phyloP scores from a whole-genome alignment of 2,113 vertebrate genomes.

The Salvelinus namaycush region DNA sequence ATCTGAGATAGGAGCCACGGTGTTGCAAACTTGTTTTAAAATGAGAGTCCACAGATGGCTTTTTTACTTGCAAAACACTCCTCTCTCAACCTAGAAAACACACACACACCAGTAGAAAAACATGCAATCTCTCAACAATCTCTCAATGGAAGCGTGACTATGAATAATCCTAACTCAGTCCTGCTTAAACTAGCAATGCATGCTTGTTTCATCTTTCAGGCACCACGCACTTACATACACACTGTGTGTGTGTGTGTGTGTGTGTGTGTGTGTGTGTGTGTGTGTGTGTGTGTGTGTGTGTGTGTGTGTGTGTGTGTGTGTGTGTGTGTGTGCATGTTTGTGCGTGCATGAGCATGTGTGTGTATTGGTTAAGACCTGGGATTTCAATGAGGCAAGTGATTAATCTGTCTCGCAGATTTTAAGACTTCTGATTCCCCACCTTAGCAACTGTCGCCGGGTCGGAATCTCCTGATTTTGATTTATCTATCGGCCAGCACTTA shows the following conservation, averaged over 20 bases:
- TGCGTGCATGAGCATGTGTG: conserved; percentile 26
- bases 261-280: neutral
- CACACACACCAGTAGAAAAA: conserved; percentile 13
- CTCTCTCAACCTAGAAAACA: neutral
- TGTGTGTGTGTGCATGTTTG: conserved; percentile 13
- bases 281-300: neutral
- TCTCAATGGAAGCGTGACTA: neutral
- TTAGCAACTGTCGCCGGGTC: conserved; percentile 61
- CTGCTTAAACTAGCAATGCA: neutral
- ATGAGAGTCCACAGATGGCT: conserved; percentile 35
- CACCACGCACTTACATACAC: neutral
- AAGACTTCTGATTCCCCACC: conserved; percentile 50
- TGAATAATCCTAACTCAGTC: neutral
- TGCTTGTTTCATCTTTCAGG: neutral
- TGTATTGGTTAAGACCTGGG: conserved; percentile 1
- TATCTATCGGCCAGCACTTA: conserved; percentile 66
- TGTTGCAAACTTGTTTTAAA: conserved; percentile 63
- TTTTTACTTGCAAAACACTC: neutral
- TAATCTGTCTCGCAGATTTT: conserved; percentile 66
- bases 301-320: conserved; percentile 14
- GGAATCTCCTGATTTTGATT: conserved; percentile 64
- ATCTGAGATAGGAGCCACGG: conserved; percentile 62
- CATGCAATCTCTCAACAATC: neutral
- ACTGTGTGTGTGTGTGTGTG: conserved; percentile 12
- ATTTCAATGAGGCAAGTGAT: conserved; percentile 54